phyloP scores from a whole-genome alignment of 2,888 invertebrate species.

The Coenonympha glycerion region DNA sequence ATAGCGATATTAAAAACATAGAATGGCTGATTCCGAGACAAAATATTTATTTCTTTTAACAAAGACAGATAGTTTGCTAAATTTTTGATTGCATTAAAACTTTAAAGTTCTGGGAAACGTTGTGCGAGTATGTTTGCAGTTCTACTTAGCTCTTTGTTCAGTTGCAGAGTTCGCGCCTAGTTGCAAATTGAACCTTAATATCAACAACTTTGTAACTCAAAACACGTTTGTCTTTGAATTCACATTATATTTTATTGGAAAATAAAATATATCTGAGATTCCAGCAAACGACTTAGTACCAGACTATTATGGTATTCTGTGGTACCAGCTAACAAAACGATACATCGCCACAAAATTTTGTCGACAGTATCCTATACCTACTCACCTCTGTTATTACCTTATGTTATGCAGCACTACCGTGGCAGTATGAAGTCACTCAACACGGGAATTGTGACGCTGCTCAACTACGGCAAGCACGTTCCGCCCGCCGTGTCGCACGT shows the following conservation, averaged over 20 bases:
- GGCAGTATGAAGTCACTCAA: slow-evolving; percentile 95
- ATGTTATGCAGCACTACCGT: slow-evolving; percentile 86
- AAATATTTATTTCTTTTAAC: background rate
- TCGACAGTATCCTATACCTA: too few species aligned
- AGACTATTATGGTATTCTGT: too few species aligned
- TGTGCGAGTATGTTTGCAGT: slow-evolving; percentile 6
- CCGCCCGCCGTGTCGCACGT: slow-evolving; percentile 99
- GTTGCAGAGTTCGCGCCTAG: slow-evolving; percentile 4
- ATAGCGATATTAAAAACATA: too few species aligned
- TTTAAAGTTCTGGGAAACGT: slow-evolving; percentile 1
- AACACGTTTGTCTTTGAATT: too few species aligned
- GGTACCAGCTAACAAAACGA: too few species aligned
- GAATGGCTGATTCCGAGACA: background rate
- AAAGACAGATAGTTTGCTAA: background rate
- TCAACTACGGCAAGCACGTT: slow-evolving; percentile 98
- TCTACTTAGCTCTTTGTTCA: background rate
- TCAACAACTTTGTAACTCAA: too few species aligned
- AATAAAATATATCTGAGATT: too few species aligned
- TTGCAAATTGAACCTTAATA: too few species aligned
- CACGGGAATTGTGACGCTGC: slow-evolving; percentile 97
- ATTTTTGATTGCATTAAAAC: slow-evolving; percentile 3
- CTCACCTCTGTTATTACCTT: background rate
- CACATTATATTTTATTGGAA: too few species aligned
- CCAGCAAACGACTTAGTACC: too few species aligned
- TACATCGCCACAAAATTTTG: too few species aligned